Evolutionary conservation across 2,888 invertebrate species (phyloP).

Genomic region (Dichetophora obliterata): DNA sequence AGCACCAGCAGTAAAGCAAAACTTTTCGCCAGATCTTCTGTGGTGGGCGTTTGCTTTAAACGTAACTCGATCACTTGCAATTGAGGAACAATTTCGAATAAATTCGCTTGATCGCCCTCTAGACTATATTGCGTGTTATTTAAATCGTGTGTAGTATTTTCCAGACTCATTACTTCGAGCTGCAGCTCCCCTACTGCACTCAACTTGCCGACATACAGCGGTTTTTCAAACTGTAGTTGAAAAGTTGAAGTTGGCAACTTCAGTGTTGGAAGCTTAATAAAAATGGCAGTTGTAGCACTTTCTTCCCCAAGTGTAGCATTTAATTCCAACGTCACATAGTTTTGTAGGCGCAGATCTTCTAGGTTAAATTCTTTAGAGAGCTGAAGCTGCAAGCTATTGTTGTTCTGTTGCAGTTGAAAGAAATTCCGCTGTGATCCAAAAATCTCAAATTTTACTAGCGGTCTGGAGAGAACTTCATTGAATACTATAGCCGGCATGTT

Average conservation of each 20-base stretch:
- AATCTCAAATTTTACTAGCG: conserved; percentile 40
- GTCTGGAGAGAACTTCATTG: conserved; percentile 39
- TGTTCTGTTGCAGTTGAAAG: conserved; percentile 33
- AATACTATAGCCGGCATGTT: conserved; percentile 45
- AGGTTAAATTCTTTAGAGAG: conserved; percentile 42
- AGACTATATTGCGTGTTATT: conserved; percentile 44
- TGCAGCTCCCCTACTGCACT: conserved; percentile 43
- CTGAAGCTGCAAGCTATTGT: conserved; percentile 39
- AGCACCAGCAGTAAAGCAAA: conserved; percentile 39
- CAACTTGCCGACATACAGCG: conserved; percentile 48
- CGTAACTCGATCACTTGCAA: conserved; percentile 40
- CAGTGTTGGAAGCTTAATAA: conserved; percentile 42
- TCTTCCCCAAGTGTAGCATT: conserved; percentile 46
- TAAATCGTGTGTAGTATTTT: conserved; percentile 32
- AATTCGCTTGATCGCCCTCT: conserved; percentile 43
- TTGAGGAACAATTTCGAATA: conserved; percentile 39
- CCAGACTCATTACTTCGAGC: conserved; percentile 47
- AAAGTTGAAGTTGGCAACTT: conserved; percentile 1
- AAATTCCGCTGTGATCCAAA: conserved; percentile 35
- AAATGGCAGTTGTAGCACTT: conserved; percentile 37
- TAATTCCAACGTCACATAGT: conserved; percentile 46
- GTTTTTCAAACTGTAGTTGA: conserved; percentile 49
- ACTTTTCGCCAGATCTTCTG: conserved; percentile 7
- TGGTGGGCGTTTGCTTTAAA: conserved; percentile 20
- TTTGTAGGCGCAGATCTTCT: conserved; percentile 32